Conservation (phyloP, 2,888 invertebrate genomes). For the Romanomermis culicivorax region DNA sequence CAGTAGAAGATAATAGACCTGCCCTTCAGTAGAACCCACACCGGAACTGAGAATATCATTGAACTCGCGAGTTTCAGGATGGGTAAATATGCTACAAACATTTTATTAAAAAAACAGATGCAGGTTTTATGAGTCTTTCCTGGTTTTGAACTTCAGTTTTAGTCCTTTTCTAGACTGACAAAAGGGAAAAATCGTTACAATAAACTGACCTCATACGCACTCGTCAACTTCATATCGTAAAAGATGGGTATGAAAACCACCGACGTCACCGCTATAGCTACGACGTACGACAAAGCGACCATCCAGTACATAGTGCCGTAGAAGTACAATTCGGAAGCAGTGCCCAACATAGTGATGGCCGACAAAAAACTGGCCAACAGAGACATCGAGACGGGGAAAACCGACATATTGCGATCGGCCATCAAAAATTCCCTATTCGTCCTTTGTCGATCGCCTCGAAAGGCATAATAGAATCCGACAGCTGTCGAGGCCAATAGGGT, state of each 20-base stretch:
- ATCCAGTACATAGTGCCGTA: constrained; percentile 21
- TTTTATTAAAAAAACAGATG: too few species aligned
- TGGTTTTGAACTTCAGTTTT: too few species aligned
- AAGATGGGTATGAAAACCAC: constrained; percentile 11
- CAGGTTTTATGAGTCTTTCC: too few species aligned
- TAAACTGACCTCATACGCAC: constrained; percentile 8
- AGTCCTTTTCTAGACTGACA: background rate
- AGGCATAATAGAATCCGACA: constrained; percentile 62
- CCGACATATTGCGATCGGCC: constrained; percentile 55
- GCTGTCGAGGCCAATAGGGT: constrained; percentile 48
- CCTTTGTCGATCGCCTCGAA: constrained; percentile 61
- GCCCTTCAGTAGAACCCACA: too few species aligned
- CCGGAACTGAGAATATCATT: too few species aligned
- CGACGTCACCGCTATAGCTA: constrained; percentile 17
- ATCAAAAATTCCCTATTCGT: constrained; percentile 62
- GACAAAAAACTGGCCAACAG: constrained; percentile 44
- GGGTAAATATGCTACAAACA: too few species aligned
- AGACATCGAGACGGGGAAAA: constrained; percentile 62
- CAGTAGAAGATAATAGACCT: too few species aligned
- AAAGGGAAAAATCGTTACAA: background rate
- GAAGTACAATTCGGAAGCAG: constrained; percentile 29
- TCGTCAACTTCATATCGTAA: constrained; percentile 9
- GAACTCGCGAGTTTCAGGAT: too few species aligned
- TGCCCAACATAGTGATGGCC: constrained; percentile 18
- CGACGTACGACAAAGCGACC: constrained; percentile 20